Evolutionary conservation across 2,113 vertebrate genomes (phyloP).

Genomic region (Solenodon paradoxus): DNA sequence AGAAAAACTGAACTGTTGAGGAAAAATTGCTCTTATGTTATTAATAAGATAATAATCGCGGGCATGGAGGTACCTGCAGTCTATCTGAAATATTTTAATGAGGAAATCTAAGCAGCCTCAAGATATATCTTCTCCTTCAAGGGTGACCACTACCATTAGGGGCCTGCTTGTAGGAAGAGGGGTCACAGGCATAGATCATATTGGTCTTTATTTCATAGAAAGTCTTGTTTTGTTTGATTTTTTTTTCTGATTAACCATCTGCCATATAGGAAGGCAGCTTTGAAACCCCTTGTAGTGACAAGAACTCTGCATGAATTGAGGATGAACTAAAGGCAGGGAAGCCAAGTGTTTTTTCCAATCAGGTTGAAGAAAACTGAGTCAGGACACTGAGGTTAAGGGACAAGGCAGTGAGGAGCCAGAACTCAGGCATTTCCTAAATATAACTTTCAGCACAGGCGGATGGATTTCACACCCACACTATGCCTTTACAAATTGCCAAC

Average conservation of each 20-base stretch:
- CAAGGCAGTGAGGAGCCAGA: not conserved
- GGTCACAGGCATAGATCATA: too few species aligned
- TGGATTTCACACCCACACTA: not conserved
- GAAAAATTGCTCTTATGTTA: not conserved
- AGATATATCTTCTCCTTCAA: not conserved
- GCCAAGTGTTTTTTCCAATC: not conserved
- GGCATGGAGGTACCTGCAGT: not conserved
- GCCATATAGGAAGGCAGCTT: not conserved
- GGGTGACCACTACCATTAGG: rapidly evolving
- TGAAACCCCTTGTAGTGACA: not conserved
- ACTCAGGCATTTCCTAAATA: not conserved
- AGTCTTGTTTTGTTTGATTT: not conserved
- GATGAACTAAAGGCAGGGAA: not conserved
- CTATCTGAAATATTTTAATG: not conserved
- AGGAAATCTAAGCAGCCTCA: not conserved
- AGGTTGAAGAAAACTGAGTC: too few species aligned
- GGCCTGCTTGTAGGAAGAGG: not conserved
- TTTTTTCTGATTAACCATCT: not conserved
- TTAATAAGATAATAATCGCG: not conserved
- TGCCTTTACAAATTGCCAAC: not conserved
- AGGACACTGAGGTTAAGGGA: not conserved
- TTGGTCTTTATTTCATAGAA: not conserved
- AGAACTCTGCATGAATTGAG: not conserved
- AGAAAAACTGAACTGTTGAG: not conserved
- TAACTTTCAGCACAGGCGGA: not conserved